Base-by-base conservation (phyloP, 2,888 invertebrate genomes). In the Sipunculus nudus region DNA sequence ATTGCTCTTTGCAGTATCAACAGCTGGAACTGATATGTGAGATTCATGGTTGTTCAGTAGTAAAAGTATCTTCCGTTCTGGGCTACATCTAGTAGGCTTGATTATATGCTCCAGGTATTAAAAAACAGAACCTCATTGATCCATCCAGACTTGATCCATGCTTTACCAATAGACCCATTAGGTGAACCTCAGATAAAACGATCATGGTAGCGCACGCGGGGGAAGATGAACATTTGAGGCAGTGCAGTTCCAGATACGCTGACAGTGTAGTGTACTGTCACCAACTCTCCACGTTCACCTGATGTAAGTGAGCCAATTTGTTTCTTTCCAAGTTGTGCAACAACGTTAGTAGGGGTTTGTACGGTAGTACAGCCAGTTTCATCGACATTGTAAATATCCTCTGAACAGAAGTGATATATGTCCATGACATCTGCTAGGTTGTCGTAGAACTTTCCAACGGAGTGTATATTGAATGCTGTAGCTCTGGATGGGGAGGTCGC, bases 341-440 rank as follows among this genome's bases (percentile, higher is more conserved):
- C 40, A 13, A 65, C 56, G 8, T 46, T 41, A 28, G 25, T 39
- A 28, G 66, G 63, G 5, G 35, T 54, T 53, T 71, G 66, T 32
- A 62, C 57, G 8, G 66, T 71, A 13, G 64, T 63, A 39, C 53
- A 50, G 6, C 70, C 70, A 19, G 64, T 70, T 52, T 71, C 70
- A 46, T 67, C 70, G 21, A 53, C 31, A 55, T 69, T 69, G 29
- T n/a, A n/a, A n/a, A n/a, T n/a, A n/a, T n/a, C n/a, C n/a, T n/a
- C n/a, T n/a, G 39, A 61, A 8, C 72, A 62, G 40, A 70, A 70
- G 13, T 63, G 59, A 31, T 59, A 45, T 32, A 40, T 64, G 23
- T 39, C 54, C 32, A 61, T n/a, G 16, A 65, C 32, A 32, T 26
- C 21, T 13, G 32, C 50, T 23, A 71, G 53, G 23, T 69, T 71